Evolutionary conservation across 2,888 invertebrate species (phyloP).

Genomic region (Trichogramma evanescens): DNA sequence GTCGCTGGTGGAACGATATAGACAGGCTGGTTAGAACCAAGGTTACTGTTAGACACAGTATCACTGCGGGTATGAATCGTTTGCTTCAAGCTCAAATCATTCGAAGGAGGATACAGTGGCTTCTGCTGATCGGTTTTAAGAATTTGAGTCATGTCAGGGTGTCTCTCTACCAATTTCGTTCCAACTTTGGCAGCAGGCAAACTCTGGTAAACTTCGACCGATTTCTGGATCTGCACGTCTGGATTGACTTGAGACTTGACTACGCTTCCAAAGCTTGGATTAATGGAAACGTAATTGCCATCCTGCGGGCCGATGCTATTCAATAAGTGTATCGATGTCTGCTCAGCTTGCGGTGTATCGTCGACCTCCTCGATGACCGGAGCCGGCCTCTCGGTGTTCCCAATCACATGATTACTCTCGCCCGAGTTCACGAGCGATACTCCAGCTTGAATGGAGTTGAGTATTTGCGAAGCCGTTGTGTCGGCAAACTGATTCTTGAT

Average conservation of each 20-base stretch:
- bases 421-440: conserved; percentile 36
- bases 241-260: conserved; percentile 15
- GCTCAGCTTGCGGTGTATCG: conserved; percentile 21
- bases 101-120: conserved; percentile 7
- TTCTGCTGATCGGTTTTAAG: conserved; percentile 27
- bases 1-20: conserved; percentile 20
- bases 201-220: conserved; percentile 39
- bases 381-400: conserved; percentile 16
- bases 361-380: conserved; percentile 28
- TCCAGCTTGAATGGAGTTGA: conserved; percentile 41
- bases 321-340: neutral
- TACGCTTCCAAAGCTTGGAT: conserved; percentile 20
- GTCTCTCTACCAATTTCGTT: neutral
- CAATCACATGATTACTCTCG: conserved; percentile 26
- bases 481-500: conserved; percentile 11
- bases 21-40: conserved; percentile 2
- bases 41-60: neutral
- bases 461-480: conserved; percentile 29
- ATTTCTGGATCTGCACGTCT: conserved; percentile 41
- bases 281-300: conserved; percentile 21
- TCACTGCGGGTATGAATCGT: neutral
- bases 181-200: conserved; percentile 25
- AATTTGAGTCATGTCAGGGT: conserved; percentile 27
- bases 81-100: conserved; percentile 9
- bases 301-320: conserved; percentile 15